These are phyloP conservation scores for Trichomalopsis sarcophagae DNA, from an alignment of 1,140 invertebrate species.

Conservation along the genomic window DNA sequence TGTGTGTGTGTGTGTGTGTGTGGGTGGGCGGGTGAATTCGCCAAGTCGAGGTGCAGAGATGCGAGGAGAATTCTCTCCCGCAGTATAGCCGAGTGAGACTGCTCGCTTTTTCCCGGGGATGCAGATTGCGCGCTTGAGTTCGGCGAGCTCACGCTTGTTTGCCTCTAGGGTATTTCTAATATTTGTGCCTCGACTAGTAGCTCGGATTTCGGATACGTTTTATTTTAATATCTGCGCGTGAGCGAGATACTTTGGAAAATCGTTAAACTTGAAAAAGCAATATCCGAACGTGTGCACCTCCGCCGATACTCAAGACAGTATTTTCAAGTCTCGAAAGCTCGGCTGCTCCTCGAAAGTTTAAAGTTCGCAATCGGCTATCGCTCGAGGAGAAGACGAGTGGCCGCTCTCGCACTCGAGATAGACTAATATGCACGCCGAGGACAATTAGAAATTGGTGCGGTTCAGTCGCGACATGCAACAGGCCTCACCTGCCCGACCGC, in stretches of 20 bases:
- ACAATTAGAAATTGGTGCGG: constrained; percentile 19
- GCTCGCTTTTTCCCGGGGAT: background rate
- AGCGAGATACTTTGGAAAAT: no score
- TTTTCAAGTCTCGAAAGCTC: background rate
- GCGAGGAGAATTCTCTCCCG: background rate
- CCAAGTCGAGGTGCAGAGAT: background rate
- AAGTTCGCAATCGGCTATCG: background rate
- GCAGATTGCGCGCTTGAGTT: background rate
- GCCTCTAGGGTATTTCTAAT: background rate
- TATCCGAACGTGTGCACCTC: no score
- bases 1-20: background rate
- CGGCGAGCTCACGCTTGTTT: background rate
- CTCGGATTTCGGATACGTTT: no score
- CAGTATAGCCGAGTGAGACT: background rate
- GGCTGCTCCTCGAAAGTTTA: background rate
- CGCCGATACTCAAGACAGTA: background rate
- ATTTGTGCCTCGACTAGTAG: background rate
- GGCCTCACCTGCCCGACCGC: background rate
- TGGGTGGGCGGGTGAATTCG: background rate
- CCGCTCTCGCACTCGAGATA: background rate
- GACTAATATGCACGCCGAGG: background rate
- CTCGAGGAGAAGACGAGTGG: background rate
- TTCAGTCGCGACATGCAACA: background rate
- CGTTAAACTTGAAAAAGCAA: no score
- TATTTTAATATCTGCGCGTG: no score